These are phyloP conservation scores for Drosophila eugracilis DNA, from an alignment of 1,140 invertebrate species.

Conservation along the genomic window DNA sequence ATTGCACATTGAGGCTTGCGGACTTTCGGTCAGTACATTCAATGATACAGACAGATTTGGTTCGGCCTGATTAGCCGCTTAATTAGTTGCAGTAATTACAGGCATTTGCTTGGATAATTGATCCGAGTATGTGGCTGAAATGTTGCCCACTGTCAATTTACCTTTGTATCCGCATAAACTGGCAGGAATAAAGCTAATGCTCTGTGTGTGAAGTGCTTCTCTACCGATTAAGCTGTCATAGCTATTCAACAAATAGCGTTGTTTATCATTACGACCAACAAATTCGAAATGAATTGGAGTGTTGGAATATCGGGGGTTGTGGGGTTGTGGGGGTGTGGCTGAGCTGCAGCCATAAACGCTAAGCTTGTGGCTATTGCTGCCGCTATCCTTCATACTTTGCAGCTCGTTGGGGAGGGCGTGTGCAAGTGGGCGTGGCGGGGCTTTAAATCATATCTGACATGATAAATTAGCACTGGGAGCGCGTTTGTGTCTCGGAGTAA, in stretches of 20 bases:
- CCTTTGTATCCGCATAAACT: not conserved
- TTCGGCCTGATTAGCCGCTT: slow-evolving; percentile 12
- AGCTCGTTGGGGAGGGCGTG: slow-evolving; percentile 27
- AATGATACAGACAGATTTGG: not conserved
- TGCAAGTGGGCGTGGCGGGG: slow-evolving; percentile 38
- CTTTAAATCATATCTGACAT: slow-evolving; percentile 73
- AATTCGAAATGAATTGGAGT: slow-evolving; percentile 60
- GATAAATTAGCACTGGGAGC: slow-evolving; percentile 61
- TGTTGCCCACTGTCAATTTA: not conserved
- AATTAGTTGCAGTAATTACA: slow-evolving; percentile 7
- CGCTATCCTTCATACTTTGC: slow-evolving; percentile 13
- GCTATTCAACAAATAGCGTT: slow-evolving; percentile 50
- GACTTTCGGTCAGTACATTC: not conserved
- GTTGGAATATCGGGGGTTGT: too few species aligned
- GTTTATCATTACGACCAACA: slow-evolving; percentile 56
- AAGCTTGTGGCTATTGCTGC: slow-evolving; percentile 20
- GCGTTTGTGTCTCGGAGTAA: slow-evolving; percentile 16
- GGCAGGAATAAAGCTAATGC: not conserved
- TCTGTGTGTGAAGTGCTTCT: not conserved
- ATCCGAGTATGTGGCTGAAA: not conserved
- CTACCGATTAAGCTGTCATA: slow-evolving; percentile 20
- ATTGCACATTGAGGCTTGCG: too few species aligned
- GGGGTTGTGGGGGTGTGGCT: not conserved
- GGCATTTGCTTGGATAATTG: not conserved
- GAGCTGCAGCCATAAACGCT: slow-evolving; percentile 19